Evolutionary conservation across 1,140 invertebrate genomes (phyloP).

Genomic region (Lethrus apterus): DNA sequence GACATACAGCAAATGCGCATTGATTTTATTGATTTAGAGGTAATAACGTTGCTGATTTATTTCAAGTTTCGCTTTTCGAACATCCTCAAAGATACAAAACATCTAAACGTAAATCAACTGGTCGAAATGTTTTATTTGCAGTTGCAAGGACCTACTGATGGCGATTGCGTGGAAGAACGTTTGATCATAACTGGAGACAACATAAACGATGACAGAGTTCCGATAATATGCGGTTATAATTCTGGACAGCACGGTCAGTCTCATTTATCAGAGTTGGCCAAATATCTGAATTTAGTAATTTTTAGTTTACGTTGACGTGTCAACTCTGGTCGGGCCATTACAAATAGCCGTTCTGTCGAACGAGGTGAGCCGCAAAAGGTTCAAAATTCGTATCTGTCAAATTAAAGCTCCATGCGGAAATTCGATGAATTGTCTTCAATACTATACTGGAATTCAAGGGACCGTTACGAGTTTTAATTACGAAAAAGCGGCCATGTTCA

Average conservation of each 20-base stretch:
- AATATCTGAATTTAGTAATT: conserved; percentile 21
- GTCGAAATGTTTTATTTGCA: conserved; percentile 31
- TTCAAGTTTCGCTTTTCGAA: no score
- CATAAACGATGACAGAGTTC: conserved; percentile 58
- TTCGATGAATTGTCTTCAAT: conserved; percentile 62
- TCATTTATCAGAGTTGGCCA: not conserved
- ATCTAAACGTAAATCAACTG: not conserved
- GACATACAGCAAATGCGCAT: conserved; percentile 58
- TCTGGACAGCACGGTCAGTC: conserved; percentile 64
- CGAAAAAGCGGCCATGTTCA: conserved; percentile 47
- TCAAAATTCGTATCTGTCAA: conserved; percentile 59
- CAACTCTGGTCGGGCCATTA: conserved; percentile 51
- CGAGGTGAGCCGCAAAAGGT: conserved; percentile 46
- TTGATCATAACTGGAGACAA: conserved; percentile 64
- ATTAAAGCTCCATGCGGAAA: conserved; percentile 35
- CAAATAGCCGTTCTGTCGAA: conserved; percentile 57
- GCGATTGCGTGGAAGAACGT: conserved; percentile 59
- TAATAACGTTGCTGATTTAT: conserved; percentile 32
- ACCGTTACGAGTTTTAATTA: conserved; percentile 67
- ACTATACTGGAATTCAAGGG: conserved; percentile 52
- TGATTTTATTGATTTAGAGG: conserved; percentile 63
- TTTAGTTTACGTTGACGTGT: conserved; percentile 67
- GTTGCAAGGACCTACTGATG: conserved; percentile 56
- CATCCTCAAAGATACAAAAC: not conserved
- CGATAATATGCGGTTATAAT: conserved; percentile 66